phyloP scores from a whole-genome alignment of 2,888 invertebrate species.

The Danaus chrysippus region DNA sequence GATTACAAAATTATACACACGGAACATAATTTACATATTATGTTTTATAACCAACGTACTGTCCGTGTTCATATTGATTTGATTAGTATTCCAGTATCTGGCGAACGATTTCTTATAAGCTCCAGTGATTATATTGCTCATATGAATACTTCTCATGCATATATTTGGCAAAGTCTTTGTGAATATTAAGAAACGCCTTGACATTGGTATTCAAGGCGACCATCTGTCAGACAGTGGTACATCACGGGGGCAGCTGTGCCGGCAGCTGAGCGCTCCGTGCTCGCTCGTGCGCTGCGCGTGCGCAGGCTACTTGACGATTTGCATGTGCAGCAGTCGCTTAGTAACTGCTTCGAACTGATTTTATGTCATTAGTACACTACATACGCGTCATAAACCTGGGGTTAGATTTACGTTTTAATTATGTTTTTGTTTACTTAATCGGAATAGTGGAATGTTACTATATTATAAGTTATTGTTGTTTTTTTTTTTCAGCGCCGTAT shows the following conservation, averaged over 20 bases:
- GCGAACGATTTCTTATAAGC: too few relatives aligned
- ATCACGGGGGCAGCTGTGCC: slow-evolving; percentile 32
- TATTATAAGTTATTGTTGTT: too few relatives aligned
- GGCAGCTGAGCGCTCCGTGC: slow-evolving; percentile 34
- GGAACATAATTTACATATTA: slow-evolving; percentile 16
- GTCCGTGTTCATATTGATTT: too few relatives aligned
- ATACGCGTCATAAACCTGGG: neutral
- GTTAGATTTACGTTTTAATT: too few relatives aligned
- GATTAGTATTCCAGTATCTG: too few relatives aligned
- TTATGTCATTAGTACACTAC: neutral
- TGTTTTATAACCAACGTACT: neutral
- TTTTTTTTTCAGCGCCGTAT: too few relatives aligned
- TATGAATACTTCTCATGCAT: neutral
- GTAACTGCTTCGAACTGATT: slow-evolving; percentile 1
- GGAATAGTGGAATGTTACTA: too few relatives aligned
- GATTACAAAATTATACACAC: slow-evolving; percentile 25
- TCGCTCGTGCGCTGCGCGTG: slow-evolving; percentile 28
- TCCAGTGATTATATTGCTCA: too few relatives aligned
- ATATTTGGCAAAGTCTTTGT: neutral
- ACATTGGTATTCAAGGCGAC: slow-evolving; percentile 2
- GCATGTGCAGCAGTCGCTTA: slow-evolving; percentile 25
- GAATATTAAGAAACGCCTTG: neutral
- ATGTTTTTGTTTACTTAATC: too few relatives aligned
- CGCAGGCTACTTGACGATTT: slow-evolving; percentile 35
- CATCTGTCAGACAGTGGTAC: slow-evolving; percentile 12